Evolutionary conservation across 1,140 invertebrate genomes (phyloP).

Genomic region (Antheraea pernyi): DNA sequence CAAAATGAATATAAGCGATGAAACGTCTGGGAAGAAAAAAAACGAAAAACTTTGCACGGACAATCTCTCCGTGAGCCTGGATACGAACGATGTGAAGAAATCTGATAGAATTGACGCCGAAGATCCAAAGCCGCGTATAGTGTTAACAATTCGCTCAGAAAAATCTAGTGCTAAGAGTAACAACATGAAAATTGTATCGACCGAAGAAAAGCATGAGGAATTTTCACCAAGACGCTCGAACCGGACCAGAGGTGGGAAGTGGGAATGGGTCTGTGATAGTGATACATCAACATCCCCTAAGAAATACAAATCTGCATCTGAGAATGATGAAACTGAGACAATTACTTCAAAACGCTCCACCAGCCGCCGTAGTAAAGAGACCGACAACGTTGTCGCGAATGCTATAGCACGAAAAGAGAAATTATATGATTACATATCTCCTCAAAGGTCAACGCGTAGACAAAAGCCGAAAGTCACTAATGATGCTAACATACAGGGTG

Average conservation of each 20-base stretch:
- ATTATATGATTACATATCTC: slow-evolving; percentile 67
- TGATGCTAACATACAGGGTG: slow-evolving; percentile 19
- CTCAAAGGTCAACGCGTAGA: slow-evolving; percentile 65
- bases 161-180: slow-evolving; percentile 69
- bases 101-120: slow-evolving; percentile 44
- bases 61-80: slow-evolving; percentile 38
- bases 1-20: slow-evolving; percentile 58
- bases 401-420: slow-evolving; percentile 81
- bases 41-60: slow-evolving; percentile 42
- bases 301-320: slow-evolving; percentile 54
- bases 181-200: slow-evolving; percentile 75
- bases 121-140: slow-evolving; percentile 73
- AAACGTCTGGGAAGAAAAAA: slow-evolving; percentile 47
- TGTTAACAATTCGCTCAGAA: slow-evolving; percentile 75
- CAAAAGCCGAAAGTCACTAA: slow-evolving; percentile 74
- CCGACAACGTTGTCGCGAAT: slow-evolving; percentile 78
- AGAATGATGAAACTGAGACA: slow-evolving; percentile 67
- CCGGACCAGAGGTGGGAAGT: slow-evolving; percentile 45
- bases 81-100: slow-evolving; percentile 47
- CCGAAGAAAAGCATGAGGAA: slow-evolving; percentile 72
- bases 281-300: slow-evolving; percentile 42
- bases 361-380: slow-evolving; percentile 73
- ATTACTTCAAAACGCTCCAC: slow-evolving; percentile 71
- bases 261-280: slow-evolving; percentile 63
- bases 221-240: slow-evolving; percentile 51